Conservation (phyloP, 1,140 invertebrate species). For the Zaprionus lachaisei region DNA sequence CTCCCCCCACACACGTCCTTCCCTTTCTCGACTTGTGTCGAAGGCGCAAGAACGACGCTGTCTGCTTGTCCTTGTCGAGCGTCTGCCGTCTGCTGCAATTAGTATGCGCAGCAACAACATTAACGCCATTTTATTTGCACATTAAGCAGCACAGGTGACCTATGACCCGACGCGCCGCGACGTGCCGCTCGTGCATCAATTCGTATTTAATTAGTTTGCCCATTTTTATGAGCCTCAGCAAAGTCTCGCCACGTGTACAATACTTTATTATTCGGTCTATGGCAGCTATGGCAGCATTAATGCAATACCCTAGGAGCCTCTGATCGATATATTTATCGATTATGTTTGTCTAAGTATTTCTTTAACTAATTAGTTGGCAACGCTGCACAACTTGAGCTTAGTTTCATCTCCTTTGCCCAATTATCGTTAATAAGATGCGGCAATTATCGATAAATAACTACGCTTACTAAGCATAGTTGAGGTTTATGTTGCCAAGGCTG, state of each 20-base stretch:
- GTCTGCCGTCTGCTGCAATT: constrained; percentile 61
- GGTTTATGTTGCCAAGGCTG: constrained; percentile 26
- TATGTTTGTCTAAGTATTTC: constrained; percentile 18
- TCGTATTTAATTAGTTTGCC: constrained; percentile 72
- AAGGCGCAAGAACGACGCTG: background rate
- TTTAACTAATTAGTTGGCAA: background rate
- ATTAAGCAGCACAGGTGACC: constrained; percentile 68
- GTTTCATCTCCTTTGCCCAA: background rate
- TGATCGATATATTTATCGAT: constrained; percentile 57
- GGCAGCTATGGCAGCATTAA: background rate
- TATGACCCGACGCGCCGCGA: constrained; percentile 44
- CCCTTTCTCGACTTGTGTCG: background rate
- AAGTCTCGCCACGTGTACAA: background rate
- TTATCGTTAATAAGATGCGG: constrained; percentile 1
- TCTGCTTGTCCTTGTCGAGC: constrained; percentile 32
- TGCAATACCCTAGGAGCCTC: background rate
- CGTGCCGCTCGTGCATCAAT: constrained; percentile 68
- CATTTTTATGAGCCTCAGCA: constrained; percentile 59
- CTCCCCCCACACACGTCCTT: too few relatives aligned
- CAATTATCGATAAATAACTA: constrained; percentile 3
- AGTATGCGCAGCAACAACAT: constrained; percentile 71
- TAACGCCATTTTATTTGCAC: constrained; percentile 73
- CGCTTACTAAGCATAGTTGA: background rate
- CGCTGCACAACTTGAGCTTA: background rate
- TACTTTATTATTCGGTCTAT: constrained; percentile 13